These are phyloP conservation scores for Brassicogethes aeneus DNA, from an alignment of 2,888 invertebrate genomes.

Conservation along the genomic window DNA sequence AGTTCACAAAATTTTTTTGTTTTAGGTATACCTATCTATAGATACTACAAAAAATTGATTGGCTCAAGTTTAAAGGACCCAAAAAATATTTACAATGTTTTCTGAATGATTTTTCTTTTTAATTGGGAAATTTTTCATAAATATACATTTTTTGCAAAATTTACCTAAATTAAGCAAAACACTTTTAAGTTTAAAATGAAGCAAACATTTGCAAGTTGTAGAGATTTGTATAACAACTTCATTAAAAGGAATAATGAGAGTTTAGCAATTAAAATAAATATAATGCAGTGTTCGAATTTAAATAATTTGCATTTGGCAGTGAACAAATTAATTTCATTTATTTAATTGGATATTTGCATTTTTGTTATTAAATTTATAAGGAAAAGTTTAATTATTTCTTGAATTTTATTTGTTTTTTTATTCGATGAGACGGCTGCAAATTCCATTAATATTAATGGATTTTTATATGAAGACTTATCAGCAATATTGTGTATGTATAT, in stretches of 20 bases:
- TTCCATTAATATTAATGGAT: not conserved
- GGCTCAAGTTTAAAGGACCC: too few relatives aligned
- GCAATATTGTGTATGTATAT: too few relatives aligned
- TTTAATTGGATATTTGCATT: slow-evolving; percentile 12
- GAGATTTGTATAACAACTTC: slow-evolving; percentile 31
- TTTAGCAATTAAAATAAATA: slow-evolving; percentile 31
- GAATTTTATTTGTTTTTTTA: not conserved
- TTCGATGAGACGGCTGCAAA: not conserved
- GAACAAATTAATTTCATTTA: slow-evolving; percentile 22
- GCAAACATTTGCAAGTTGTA: slow-evolving; percentile 25
- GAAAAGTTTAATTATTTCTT: not conserved
- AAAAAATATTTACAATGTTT: too few relatives aligned
- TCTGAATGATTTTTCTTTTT: too few relatives aligned
- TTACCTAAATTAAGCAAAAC: not conserved
- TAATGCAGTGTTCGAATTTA: slow-evolving; percentile 24
- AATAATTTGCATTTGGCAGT: slow-evolving; percentile 26
- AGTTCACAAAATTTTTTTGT: too few relatives aligned
- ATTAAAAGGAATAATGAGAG: slow-evolving; percentile 32
- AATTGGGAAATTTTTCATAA: too few relatives aligned
- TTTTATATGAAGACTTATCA: not conserved
- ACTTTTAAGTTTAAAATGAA: not conserved
- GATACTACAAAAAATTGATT: too few relatives aligned
- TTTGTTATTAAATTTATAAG: not conserved
- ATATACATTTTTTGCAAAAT: too few relatives aligned
- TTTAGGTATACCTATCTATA: too few relatives aligned